A percentile compares a stretch with the other conserved stretches of the same genome.
These are phyloP conservation scores for Nemoura dubitans DNA, from an alignment of 2,888 invertebrate species.

Conservation along the genomic window DNA sequence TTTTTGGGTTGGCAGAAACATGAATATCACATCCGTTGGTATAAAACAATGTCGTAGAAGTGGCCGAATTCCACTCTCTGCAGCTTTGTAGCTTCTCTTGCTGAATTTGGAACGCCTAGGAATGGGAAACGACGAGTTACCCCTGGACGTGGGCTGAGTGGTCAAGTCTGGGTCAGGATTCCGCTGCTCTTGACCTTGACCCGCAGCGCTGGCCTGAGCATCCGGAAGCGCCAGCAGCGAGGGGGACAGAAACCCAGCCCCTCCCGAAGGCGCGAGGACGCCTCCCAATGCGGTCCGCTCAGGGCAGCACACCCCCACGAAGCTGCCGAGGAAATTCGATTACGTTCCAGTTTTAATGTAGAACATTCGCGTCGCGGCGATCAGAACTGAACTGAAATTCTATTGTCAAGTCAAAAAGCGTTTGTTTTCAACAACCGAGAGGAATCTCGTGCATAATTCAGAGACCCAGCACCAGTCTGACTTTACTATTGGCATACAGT, in stretches of 20 bases:
- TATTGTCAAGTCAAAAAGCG: neutral
- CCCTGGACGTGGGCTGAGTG: neutral
- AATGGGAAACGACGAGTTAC: neutral
- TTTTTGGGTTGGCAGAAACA: no score
- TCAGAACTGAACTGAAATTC: neutral
- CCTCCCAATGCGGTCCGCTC: constrained; percentile 61
- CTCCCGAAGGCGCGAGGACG: constrained; percentile 53
- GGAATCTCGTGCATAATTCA: neutral
- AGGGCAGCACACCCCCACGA: constrained; percentile 81
- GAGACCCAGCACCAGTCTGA: neutral
- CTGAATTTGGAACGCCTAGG: no score
- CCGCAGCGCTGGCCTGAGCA: neutral
- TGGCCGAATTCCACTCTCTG: no score
- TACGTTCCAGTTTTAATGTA: neutral
- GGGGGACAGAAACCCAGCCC: constrained; percentile 59
- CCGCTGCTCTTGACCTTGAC: neutral
- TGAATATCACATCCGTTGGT: no score
- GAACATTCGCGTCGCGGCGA: neutral
- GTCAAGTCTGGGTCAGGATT: neutral
- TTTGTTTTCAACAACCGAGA: neutral
- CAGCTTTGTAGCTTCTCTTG: no score
- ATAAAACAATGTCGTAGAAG: no score
- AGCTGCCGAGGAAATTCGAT: constrained; percentile 55
- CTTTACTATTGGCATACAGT: neutral
- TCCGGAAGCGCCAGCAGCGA: neutral